Evolutionary conservation across 2,797 vertebrate species (phyloP).

Genomic region (Nannoperca australis): DNA sequence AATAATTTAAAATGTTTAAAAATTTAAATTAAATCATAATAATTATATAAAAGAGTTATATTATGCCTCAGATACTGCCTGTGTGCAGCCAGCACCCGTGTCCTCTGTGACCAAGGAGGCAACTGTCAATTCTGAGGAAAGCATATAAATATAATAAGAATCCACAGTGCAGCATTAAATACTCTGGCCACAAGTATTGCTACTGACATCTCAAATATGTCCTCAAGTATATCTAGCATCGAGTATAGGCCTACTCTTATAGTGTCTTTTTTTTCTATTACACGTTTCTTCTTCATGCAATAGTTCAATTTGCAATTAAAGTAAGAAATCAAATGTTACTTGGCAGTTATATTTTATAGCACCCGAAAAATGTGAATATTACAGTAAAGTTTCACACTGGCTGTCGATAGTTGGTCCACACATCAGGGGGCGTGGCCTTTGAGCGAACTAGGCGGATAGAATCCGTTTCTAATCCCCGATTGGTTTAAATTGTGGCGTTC

Average conservation of each 20-base stretch:
- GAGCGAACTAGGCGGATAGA: fast-evolving
- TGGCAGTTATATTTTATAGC: not conserved
- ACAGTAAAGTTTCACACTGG: not conserved
- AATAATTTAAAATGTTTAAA: not conserved
- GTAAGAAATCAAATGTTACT: not conserved
- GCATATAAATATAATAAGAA: not conserved
- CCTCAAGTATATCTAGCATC: not conserved
- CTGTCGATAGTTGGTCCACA: not conserved
- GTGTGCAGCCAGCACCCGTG: too few relatives aligned
- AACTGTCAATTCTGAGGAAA: not conserved
- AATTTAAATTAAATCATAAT: too few relatives aligned
- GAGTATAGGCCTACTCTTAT: not conserved
- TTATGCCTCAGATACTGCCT: not conserved
- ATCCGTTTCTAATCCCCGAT: constrained; percentile 17
- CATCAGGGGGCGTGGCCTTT: constrained; percentile 22
- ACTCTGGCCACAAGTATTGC: not conserved
- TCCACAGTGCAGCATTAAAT: not conserved
- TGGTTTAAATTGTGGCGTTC: constrained; percentile 78
- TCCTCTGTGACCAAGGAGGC: not conserved
- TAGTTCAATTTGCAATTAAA: not conserved
- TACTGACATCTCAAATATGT: not conserved
- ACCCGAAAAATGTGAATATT: not conserved
- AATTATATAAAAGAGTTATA: not conserved
- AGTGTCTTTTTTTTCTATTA: not conserved
- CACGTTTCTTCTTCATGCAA: not conserved